Conservation (phyloP, 2,113 vertebrate species). For the Sisor rabdophorus region DNA sequence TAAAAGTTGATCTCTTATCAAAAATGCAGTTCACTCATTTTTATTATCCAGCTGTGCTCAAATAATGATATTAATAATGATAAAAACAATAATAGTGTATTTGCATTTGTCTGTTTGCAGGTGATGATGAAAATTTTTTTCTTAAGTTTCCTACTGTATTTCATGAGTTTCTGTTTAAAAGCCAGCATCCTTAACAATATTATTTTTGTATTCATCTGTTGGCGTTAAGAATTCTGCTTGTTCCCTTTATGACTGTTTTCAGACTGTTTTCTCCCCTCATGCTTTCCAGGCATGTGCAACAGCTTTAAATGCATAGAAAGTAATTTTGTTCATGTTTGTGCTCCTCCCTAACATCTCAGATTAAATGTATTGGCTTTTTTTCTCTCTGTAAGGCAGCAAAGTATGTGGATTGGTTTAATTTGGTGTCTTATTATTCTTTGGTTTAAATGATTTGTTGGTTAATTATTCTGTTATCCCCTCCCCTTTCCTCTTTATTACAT, state of each 20-base stretch:
- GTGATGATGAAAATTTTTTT: slow-evolving; percentile 1
- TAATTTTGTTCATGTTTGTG: background rate
- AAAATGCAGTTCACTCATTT: slow-evolving; percentile 8
- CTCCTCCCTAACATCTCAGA: background rate
- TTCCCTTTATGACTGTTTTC: background rate
- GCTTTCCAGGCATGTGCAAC: background rate
- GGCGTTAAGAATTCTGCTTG: background rate
- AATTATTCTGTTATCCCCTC: no score
- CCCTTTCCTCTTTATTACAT: no score
- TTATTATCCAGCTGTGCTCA: slow-evolving; percentile 28
- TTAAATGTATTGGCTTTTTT: background rate
- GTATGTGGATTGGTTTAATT: background rate
- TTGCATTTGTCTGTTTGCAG: slow-evolving; percentile 32
- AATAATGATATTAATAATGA: slow-evolving; percentile 16
- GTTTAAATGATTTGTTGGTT: background rate
- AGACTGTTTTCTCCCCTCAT: background rate
- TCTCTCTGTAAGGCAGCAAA: background rate
- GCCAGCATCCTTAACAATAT: background rate
- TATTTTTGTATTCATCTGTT: background rate
- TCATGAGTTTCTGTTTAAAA: background rate
- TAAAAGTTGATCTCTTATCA: slow-evolving; percentile 13
- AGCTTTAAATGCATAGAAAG: background rate
- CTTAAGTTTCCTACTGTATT: background rate
- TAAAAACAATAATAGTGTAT: slow-evolving; percentile 6
- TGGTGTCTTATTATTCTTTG: slow-evolving; percentile 18